These are phyloP conservation scores for Pilophorus perplexus DNA, from an alignment of 2,888 invertebrate genomes.

Conservation along the genomic window DNA sequence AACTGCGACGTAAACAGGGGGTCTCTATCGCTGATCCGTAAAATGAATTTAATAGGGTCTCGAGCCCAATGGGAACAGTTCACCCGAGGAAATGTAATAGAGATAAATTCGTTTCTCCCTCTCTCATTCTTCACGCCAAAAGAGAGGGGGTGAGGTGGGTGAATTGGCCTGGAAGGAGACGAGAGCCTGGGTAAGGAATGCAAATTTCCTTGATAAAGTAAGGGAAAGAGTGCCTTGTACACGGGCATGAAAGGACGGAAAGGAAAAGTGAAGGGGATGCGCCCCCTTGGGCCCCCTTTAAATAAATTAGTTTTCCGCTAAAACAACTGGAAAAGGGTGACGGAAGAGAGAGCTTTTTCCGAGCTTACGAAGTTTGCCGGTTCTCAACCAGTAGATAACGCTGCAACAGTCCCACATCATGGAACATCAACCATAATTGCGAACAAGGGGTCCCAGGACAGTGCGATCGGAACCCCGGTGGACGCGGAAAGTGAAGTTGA, in stretches of 20 bases:
- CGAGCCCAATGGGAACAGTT: not conserved
- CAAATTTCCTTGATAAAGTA: constrained; percentile 40
- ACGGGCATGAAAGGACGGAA: not conserved
- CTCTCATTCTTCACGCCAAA: constrained; percentile 8
- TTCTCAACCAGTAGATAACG: too few relatives aligned
- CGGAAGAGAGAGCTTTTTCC: too few relatives aligned
- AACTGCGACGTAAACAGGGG: too few relatives aligned
- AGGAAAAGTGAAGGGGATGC: not conserved
- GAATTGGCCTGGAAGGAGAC: not conserved
- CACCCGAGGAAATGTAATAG: constrained; percentile 35
- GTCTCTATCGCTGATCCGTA: too few relatives aligned
- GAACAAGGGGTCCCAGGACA: too few relatives aligned
- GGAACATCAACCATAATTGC: too few relatives aligned
- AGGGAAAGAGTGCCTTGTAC: constrained; percentile 1
- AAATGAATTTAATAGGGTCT: constrained; percentile 27
- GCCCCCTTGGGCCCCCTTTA: constrained; percentile 25
- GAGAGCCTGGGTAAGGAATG: constrained; percentile 19
- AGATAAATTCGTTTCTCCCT: constrained; percentile 38
- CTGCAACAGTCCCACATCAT: too few relatives aligned
- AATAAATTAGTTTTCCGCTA: constrained; percentile 38
- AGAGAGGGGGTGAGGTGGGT: not conserved
- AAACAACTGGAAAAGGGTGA: constrained; percentile 10
- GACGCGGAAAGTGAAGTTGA: too few relatives aligned
- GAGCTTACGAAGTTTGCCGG: too few relatives aligned
- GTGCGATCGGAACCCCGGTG: too few relatives aligned